Conservation (phyloP, 2,113 vertebrate species). For the Lepisosteus oculatus region DNA sequence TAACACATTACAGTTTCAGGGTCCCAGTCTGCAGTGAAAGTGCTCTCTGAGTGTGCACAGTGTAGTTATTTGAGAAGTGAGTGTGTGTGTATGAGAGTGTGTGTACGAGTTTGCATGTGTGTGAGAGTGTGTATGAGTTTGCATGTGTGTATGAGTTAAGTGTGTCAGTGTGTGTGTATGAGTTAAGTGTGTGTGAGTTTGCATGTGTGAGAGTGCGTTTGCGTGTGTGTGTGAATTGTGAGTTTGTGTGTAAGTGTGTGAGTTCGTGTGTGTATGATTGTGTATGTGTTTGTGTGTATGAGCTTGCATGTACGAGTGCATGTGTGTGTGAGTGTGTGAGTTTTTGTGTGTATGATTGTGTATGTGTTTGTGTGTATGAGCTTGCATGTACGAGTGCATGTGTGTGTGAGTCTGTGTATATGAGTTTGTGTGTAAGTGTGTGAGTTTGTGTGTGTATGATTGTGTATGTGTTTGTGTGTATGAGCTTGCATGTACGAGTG, state of each 20-base stretch:
- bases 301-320: slow-evolving; percentile 6
- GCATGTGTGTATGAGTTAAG: slow-evolving; percentile 31
- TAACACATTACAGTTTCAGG: too few species aligned
- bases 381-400: neutral
- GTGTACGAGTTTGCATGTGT: too few species aligned
- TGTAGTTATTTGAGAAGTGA: too few species aligned
- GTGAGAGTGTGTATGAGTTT: slow-evolving; percentile 47
- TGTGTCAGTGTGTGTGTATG: neutral
- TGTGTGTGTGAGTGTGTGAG: neutral
- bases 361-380: neutral
- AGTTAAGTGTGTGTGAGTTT: neutral
- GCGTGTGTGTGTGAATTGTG: neutral
- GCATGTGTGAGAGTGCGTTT: slow-evolving; percentile 11
- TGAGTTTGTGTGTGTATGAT: neutral
- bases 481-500: slow-evolving; percentile 12
- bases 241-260: slow-evolving; percentile 4
- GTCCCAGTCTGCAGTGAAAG: too few species aligned
- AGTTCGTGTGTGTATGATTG: slow-evolving; percentile 47
- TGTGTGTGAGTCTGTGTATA: slow-evolving; percentile 8
- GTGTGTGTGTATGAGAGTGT: neutral
- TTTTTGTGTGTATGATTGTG: neutral
- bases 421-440: slow-evolving; percentile 21
- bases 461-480: neutral
- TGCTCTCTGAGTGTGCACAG: too few species aligned
- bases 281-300: slow-evolving; percentile 47